These are phyloP conservation scores for Ichneumon xanthorius DNA, from an alignment of 2,888 invertebrate species.

Conservation along the genomic window DNA sequence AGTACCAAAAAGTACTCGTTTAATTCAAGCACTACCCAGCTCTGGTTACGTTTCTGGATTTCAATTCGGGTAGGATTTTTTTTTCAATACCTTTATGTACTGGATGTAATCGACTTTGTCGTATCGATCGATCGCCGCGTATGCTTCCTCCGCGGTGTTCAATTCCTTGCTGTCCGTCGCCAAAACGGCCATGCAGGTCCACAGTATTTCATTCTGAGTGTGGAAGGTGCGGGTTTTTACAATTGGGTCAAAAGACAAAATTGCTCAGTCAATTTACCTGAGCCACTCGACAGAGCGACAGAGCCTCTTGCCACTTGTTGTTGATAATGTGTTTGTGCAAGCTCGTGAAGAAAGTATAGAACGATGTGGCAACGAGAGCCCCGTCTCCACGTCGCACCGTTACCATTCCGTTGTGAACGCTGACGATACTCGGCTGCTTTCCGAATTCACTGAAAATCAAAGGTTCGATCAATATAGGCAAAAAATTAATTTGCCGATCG, in stretches of 20 bases:
- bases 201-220: slow-evolving; percentile 88
- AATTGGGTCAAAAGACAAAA: no score
- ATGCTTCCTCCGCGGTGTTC: slow-evolving; percentile 97
- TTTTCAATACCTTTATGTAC: slow-evolving; percentile 89
- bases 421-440: slow-evolving; percentile 92
- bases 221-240: slow-evolving; percentile 1
- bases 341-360: slow-evolving; percentile 82
- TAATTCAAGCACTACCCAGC: no score
- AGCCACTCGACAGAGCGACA: slow-evolving; percentile 91
- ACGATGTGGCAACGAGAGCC: slow-evolving; percentile 88
- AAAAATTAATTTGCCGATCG: not conserved
- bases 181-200: slow-evolving; percentile 97
- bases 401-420: slow-evolving; percentile 94
- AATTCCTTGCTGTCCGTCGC: slow-evolving; percentile 95
- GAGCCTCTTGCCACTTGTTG: slow-evolving; percentile 93
- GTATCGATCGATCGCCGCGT: slow-evolving; percentile 94
- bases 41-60: not conserved
- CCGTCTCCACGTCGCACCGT: slow-evolving; percentile 96
- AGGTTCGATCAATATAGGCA: not conserved
- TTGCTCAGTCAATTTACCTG: slow-evolving; percentile 84
- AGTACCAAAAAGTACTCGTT: no score
- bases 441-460: slow-evolving; percentile 91
- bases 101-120: slow-evolving; percentile 95
- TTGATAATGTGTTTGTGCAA: slow-evolving; percentile 90
- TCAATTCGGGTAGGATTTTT: no score